A percentile compares a stretch with the other conserved stretches of the same genome.
These are phyloP conservation scores for Philereme vetulata DNA, from an alignment of 2,888 invertebrate species.

Conservation along the genomic window DNA sequence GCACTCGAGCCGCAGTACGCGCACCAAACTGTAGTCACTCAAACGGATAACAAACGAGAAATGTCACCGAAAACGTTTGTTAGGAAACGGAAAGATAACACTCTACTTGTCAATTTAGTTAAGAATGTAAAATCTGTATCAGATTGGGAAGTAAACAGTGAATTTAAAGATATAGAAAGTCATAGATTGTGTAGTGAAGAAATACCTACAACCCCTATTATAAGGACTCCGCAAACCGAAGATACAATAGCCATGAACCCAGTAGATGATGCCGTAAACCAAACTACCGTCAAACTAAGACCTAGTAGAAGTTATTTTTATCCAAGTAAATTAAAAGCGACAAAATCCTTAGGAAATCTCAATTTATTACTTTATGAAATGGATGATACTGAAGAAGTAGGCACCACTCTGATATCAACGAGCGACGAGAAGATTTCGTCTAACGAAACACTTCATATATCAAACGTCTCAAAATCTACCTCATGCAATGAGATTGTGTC, in stretches of 20 bases:
- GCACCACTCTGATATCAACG: conserved; percentile 12
- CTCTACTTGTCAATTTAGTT: conserved; percentile 67
- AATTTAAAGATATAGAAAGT: conserved; percentile 1
- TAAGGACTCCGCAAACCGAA: conserved; percentile 19
- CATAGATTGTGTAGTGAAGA: conserved; percentile 12
- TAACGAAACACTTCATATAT: conserved; percentile 12
- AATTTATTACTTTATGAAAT: conserved; percentile 22
- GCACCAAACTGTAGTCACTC: conserved; percentile 57
- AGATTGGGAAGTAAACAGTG: conserved; percentile 13
- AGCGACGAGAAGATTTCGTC: conserved; percentile 18
- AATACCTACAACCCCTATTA: conserved; percentile 17
- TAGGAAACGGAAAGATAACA: conserved; percentile 69
- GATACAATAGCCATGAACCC: conserved; percentile 5
- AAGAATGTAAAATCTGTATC: conserved; percentile 17
- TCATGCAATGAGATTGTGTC: not conserved
- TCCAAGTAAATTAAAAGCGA: conserved; percentile 29
- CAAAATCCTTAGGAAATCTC: conserved; percentile 35
- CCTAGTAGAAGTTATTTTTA: conserved; percentile 15
- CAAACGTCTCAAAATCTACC: conserved; percentile 9
- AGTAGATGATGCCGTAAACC: not conserved
- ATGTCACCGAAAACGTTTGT: conserved; percentile 72
- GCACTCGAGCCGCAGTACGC: conserved; percentile 72
- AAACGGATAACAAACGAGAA: conserved; percentile 45
- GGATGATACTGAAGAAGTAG: conserved; percentile 10
- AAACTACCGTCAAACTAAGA: not conserved